Base-by-base conservation (phyloP, 2,888 invertebrate species). In the Apamea sordens region DNA sequence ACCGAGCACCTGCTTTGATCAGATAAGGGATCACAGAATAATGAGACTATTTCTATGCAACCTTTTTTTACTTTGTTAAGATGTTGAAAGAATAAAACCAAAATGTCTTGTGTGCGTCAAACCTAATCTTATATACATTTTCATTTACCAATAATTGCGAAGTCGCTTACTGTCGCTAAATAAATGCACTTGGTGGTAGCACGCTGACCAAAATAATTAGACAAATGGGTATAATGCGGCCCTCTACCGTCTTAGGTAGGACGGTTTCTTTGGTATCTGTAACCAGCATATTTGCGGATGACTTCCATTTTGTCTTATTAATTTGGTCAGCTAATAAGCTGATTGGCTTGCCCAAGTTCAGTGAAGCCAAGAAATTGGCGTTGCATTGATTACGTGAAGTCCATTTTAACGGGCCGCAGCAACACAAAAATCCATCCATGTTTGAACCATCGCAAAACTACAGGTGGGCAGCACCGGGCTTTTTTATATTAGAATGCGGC, bases 1-100 rank as follows among this genome's bases (percentile, higher is more conserved):
- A 87, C 84, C 18, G 28, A 71, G 82, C 82, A 86, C 86, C 87
- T 86, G 79, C 65, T 65, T 83, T 44, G 18, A 79, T 63, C n/a
- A 76, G 50, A 76, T 36, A 74, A 76, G 72, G 65, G 78, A 77
- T 81, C 77, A 86, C 76, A 77, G 77, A 75, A 59, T 61, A 70
- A 71, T 70, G 21, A 73, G 67, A 86, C 68, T 77, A 67, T 50
- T 79, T 70, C 13, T 80, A 77, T 64, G 53, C 6, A 69, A 65
- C 11, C 11, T 64, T 76, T 41, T 72, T 72, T 77, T 72, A 81
- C 64, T 63, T 68, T 71, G 73, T 65, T 68, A 79, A 56, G 68
- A 69, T 61, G 18, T 36, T 64, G 28, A 76, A 56, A 79, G 64
- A 69, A 69, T 59, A 18, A 8, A 53, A 61, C n/a, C 15, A 65